These are phyloP conservation scores for Blastobasis lacticolella DNA, from an alignment of 2,888 invertebrate species.

Conservation along the genomic window DNA sequence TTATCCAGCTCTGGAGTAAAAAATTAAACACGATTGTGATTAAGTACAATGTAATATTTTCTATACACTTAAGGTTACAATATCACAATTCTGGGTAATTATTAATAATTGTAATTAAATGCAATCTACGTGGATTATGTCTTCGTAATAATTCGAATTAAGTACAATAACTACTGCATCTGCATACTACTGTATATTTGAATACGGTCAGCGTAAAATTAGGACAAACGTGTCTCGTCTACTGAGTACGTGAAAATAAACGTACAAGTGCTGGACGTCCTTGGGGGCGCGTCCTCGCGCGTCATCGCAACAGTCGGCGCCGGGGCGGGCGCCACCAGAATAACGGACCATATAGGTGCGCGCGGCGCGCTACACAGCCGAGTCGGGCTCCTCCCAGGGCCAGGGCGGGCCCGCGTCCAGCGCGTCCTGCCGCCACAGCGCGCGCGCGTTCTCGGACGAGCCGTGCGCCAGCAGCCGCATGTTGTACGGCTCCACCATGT, in stretches of 20 bases:
- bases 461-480: constrained; percentile 55
- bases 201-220: background rate
- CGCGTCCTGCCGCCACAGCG: constrained; percentile 68
- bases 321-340: too few relatives aligned
- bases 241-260: background rate
- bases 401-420: constrained; percentile 61
- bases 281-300: background rate
- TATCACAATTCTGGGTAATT: constrained; percentile 47
- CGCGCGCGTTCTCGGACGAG: constrained; percentile 42
- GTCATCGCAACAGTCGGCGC: too few relatives aligned
- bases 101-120: constrained; percentile 40
- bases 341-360: background rate
- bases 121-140: constrained; percentile 27
- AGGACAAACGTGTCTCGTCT: too few relatives aligned
- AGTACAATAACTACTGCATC: background rate
- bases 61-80: constrained; percentile 32
- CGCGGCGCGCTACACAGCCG: constrained; percentile 42
- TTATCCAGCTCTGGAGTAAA: too few relatives aligned
- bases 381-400: constrained; percentile 69
- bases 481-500: constrained; percentile 64
- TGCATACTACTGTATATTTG: background rate
- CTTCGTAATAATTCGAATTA: constrained; percentile 11
- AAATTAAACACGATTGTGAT: too few relatives aligned
- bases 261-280: background rate
- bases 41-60: constrained; percentile 22